Conservation (phyloP, 2,888 invertebrate species). For the Apocheima hispidaria region DNA sequence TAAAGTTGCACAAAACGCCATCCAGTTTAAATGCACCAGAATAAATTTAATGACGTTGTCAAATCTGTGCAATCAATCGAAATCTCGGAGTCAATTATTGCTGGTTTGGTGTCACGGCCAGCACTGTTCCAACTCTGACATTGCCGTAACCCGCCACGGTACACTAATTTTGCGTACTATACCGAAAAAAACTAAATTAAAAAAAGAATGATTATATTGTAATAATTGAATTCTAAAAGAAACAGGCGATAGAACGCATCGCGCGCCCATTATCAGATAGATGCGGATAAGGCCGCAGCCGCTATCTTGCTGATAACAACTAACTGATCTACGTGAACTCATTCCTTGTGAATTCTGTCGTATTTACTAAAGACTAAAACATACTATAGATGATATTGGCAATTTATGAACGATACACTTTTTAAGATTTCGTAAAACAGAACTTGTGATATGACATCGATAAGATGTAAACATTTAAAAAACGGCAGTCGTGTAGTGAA, state of each 20-base stretch:
- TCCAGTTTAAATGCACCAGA: conserved; percentile 44
- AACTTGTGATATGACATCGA: conserved; percentile 10
- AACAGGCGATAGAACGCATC: conserved; percentile 44
- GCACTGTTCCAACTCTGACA: conserved; percentile 47
- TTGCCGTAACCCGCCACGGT: conserved; percentile 60
- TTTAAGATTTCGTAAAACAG: conserved; percentile 18
- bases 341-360: conserved; percentile 57
- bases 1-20: conserved; percentile 34
- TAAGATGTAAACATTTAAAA: not conserved
- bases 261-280: conserved; percentile 69
- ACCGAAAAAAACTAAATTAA: conserved; percentile 16
- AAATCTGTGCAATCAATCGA: conserved; percentile 61
- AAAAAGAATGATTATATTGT: conserved; percentile 32
- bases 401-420: conserved; percentile 5
- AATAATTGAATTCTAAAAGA: conserved; percentile 47
- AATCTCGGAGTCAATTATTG: conserved; percentile 55
- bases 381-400: not conserved
- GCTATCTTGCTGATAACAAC: conserved; percentile 74
- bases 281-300: conserved; percentile 68
- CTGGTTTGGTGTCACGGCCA: conserved; percentile 61
- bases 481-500: too few relatives aligned
- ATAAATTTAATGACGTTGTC: conserved; percentile 45
- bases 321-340: conserved; percentile 68
- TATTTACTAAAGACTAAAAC: conserved; percentile 17
- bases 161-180: conserved; percentile 47